Evolutionary conservation across 2,113 vertebrate species (phyloP).

Genomic region (Neotoma lepida): DNA sequence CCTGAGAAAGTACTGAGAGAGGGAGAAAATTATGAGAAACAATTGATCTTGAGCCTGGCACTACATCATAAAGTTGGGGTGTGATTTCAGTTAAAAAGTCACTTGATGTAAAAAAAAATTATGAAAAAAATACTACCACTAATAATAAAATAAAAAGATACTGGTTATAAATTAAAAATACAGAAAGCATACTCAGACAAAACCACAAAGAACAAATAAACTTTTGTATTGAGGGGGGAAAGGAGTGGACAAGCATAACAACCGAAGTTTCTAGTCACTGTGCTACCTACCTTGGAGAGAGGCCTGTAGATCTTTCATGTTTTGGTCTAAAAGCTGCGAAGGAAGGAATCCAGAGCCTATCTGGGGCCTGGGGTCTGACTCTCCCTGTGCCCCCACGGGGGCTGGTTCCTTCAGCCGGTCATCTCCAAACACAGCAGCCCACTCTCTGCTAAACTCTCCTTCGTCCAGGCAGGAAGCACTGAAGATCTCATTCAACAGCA

Average conservation of each 20-base stretch:
- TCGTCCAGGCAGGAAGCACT: slow-evolving; percentile 90
- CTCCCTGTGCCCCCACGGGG: slow-evolving; percentile 68
- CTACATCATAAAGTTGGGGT: background rate
- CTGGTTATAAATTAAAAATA: slow-evolving; percentile 18
- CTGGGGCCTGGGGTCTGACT: slow-evolving; percentile 81
- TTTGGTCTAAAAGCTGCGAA: slow-evolving; percentile 95
- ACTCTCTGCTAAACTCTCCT: slow-evolving; percentile 91
- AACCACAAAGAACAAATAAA: background rate
- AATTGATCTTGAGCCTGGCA: background rate
- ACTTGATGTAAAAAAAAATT: background rate
- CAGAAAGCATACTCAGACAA: background rate
- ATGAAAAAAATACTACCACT: background rate
- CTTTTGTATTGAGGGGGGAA: background rate
- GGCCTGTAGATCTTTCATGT: slow-evolving; percentile 88
- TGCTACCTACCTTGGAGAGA: slow-evolving; percentile 86
- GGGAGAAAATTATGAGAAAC: background rate
- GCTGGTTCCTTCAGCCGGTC: slow-evolving; percentile 69
- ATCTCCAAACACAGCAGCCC: slow-evolving; percentile 93
- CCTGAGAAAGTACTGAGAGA: background rate
- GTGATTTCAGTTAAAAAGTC: slow-evolving; percentile 1
- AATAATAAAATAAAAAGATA: background rate
- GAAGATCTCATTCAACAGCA: slow-evolving; percentile 93
- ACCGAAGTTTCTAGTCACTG: background rate
- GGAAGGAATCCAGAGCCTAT: slow-evolving; percentile 91
- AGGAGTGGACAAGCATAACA: background rate